Base-by-base conservation (phyloP, 2,888 invertebrate species). In the Nymphalis polychloros region DNA sequence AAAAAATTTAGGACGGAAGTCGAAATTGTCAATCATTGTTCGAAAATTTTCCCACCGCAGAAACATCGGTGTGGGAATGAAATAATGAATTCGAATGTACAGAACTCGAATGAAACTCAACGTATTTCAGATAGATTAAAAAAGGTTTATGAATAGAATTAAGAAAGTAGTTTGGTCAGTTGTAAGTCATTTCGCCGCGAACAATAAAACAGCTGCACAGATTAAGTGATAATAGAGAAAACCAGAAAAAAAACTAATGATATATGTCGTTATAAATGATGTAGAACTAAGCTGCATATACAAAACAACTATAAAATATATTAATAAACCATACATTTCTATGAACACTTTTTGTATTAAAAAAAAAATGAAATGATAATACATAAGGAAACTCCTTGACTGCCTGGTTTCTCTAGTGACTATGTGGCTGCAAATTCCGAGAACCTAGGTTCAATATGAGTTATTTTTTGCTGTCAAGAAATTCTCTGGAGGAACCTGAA, bases 91-190 rank as follows among this genome's bases (percentile, higher is more conserved):
- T 8, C 41, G 41, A 41, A 57, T 57, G 41, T 57, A 41, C 55
- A 20, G 55, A 55, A 19, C 41, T 19, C 41, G 57, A 5, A 57
- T 19, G 41, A 57, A 57, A 55, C 48, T 65, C 48, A 64, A 67
- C 46, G 20, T 67, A 66, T 17, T 47, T 57, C 46, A 31, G 46
- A 67, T 35, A 48, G 59, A 19, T 46, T 48, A 31, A 50, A 68
- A 68, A 70, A 70, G 50, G 19, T 16, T 64, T 57, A 69, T 69
- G 73, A 73, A 70, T 72, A 66, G 73, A 69, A 69, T 73, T 68
- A 65, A 71, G 64, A 60, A 72, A 73, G 68, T 67, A 59, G 68
- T 68, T 70, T 67, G 49, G 69, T 64, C 67, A 55, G 20, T 41
- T 53, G 64, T 64, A 64, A 68, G 69, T 73, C 67, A 71, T 69